A percentile compares a stretch with the other conserved stretches of the same genome.
These are phyloP conservation scores for Enteromius thamalakanensis DNA, from an alignment of 2,797 vertebrate species.

Conservation along the genomic window DNA sequence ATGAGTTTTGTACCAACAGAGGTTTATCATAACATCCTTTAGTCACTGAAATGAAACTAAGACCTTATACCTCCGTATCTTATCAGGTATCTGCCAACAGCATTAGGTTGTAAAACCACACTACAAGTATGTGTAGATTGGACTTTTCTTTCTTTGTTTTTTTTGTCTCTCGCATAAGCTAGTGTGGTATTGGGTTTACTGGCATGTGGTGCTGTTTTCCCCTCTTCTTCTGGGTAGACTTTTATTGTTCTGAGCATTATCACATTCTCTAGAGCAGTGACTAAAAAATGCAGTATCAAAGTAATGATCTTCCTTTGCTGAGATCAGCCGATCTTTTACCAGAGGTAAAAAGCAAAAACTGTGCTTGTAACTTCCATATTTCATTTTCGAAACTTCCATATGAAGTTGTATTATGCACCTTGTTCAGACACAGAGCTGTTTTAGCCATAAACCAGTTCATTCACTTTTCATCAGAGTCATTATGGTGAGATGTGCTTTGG, in stretches of 20 bases:
- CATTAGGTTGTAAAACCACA: conserved; percentile 5
- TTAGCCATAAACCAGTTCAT: conserved; percentile 8
- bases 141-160: not conserved
- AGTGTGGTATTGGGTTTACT: conserved; percentile 4
- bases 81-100: not conserved
- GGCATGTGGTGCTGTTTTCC: not conserved
- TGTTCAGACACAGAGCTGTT: not conserved
- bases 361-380: not conserved
- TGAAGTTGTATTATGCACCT: not conserved
- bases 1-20: not conserved
- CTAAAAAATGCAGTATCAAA: conserved; percentile 13
- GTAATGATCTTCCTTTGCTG: conserved; percentile 13
- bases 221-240: not conserved
- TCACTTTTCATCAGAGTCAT: conserved; percentile 19
- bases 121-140: not conserved
- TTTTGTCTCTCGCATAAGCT: not conserved
- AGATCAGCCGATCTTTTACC: not conserved
- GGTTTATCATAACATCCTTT: conserved; percentile 18
- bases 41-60: conserved; percentile 9
- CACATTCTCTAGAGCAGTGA: not conserved
- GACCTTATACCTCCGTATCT: not conserved
- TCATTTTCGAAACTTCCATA: not conserved
- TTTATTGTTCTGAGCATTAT: not conserved
- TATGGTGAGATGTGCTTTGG: conserved; percentile 26
- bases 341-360: not conserved